Percentiles rank a stretch among this genome's conserved stretches.
phyloP scores from a whole-genome alignment of 2,797 vertebrate genomes.

The Pagetopsis macropterus region DNA sequence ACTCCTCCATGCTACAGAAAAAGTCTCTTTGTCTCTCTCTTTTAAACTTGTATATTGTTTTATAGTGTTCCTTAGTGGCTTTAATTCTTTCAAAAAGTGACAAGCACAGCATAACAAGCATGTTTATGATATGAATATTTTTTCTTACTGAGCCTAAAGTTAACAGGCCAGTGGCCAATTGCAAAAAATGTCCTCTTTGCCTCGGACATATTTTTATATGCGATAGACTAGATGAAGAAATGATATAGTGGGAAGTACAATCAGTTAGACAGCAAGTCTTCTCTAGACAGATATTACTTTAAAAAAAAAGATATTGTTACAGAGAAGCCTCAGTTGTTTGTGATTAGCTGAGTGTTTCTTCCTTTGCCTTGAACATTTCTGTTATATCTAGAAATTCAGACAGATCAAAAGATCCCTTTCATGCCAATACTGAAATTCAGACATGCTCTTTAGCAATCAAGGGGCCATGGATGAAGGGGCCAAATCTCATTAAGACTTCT shows the following conservation, averaged over 20 bases:
- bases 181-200: constrained; percentile 21
- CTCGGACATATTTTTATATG: constrained; percentile 33
- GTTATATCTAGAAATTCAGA: constrained; percentile 10
- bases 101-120: not conserved
- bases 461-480: not conserved
- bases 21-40: constrained; percentile 9
- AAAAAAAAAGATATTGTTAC: constrained; percentile 7
- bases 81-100: constrained; percentile 30
- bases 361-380: constrained; percentile 28
- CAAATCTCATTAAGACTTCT: constrained; percentile 24
- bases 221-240: constrained; percentile 44
- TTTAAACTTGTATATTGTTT: constrained; percentile 24
- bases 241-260: not conserved
- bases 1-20: constrained; percentile 1
- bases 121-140: constrained; percentile 37
- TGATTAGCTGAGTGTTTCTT: constrained; percentile 23
- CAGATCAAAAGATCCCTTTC: constrained; percentile 3
- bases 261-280: constrained; percentile 28
- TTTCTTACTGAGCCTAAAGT: constrained; percentile 38
- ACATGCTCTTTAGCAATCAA: not conserved
- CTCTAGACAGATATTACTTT: constrained; percentile 4
- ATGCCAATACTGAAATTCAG: not conserved
- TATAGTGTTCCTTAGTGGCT: constrained; percentile 33
- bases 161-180: constrained; percentile 10
- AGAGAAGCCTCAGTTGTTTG: constrained; percentile 40